A percentile compares a stretch with the other conserved stretches of the same genome.
These are phyloP conservation scores for Plecturocebus donacophilus DNA, from an alignment of 2,113 vertebrate species.

Conservation along the genomic window DNA sequence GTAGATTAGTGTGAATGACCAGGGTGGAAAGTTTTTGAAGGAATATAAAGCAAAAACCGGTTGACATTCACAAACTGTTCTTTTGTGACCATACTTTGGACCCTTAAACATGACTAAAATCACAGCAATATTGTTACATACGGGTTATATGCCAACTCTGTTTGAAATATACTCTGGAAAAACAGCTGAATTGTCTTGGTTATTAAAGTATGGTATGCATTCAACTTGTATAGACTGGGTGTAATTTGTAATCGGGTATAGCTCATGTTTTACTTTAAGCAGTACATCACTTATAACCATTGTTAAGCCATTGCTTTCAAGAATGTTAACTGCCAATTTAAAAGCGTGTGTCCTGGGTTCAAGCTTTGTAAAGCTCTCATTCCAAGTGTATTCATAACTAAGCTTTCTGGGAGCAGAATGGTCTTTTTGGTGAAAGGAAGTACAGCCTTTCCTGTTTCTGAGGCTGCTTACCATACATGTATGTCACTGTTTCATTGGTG, in stretches of 20 bases:
- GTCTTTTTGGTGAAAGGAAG: slow-evolving; percentile 45
- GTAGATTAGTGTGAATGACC: not conserved
- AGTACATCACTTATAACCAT: not conserved
- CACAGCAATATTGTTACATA: slow-evolving; percentile 50
- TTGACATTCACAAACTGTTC: slow-evolving; percentile 34
- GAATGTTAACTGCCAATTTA: slow-evolving; percentile 3
- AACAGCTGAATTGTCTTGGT: slow-evolving; percentile 30
- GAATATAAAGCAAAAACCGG: slow-evolving; percentile 26
- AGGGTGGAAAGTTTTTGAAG: slow-evolving; percentile 34
- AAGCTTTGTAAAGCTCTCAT: slow-evolving; percentile 20
- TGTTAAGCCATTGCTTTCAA: not conserved
- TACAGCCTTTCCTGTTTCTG: not conserved
- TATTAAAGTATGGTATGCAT: slow-evolving; percentile 58
- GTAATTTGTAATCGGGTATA: slow-evolving; percentile 44
- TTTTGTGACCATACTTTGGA: slow-evolving; percentile 56
- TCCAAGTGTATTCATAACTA: slow-evolving; percentile 52
- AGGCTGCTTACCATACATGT: not conserved
- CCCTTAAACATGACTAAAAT: slow-evolving; percentile 53
- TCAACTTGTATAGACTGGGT: slow-evolving; percentile 12
- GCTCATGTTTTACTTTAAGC: not conserved
- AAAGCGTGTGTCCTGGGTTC: not conserved
- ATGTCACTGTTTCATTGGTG: not conserved
- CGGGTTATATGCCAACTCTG: slow-evolving; percentile 42
- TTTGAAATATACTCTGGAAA: slow-evolving; percentile 42
- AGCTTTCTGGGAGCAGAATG: slow-evolving; percentile 57